Percentiles rank a stretch among this genome's conserved stretches.
These are phyloP conservation scores for Stegophylla sp. DNA, from an alignment of 2,888 invertebrate genomes.

Conservation along the genomic window DNA sequence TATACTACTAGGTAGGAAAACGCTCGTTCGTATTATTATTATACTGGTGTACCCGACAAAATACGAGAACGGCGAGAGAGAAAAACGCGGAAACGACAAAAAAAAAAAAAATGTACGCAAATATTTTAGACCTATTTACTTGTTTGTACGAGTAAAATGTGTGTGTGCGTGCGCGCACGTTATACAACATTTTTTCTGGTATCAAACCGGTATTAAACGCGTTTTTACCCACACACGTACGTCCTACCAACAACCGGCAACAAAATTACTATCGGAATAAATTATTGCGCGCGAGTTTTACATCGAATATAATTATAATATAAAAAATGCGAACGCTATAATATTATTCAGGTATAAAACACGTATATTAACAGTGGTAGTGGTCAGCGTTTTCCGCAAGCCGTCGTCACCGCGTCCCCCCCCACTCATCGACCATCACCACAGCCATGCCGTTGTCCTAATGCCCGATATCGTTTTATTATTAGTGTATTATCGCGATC, in stretches of 20 bases:
- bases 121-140: neutral
- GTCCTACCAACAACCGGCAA: too few relatives aligned
- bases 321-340: too few relatives aligned
- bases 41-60: too few relatives aligned
- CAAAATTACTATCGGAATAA: too few relatives aligned
- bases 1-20: too few relatives aligned
- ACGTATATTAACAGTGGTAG: constrained; percentile 7
- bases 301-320: neutral
- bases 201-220: neutral
- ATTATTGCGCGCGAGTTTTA: too few relatives aligned
- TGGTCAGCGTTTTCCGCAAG: constrained; percentile 36
- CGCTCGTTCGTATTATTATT: too few relatives aligned
- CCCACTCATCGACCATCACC: neutral
- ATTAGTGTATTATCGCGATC: neutral
- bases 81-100: constrained; percentile 3
- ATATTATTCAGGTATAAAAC: neutral
- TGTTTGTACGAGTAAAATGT: neutral
- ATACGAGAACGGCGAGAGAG: neutral
- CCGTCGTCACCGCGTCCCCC: neutral
- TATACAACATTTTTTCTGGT: neutral
- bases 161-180: neutral
- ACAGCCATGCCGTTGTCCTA: neutral
- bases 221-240: too few relatives aligned
- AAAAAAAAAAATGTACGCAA: neutral
- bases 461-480: neutral